Conservation (phyloP, 2,113 vertebrate genomes). For the Oryzias javanicus region DNA sequence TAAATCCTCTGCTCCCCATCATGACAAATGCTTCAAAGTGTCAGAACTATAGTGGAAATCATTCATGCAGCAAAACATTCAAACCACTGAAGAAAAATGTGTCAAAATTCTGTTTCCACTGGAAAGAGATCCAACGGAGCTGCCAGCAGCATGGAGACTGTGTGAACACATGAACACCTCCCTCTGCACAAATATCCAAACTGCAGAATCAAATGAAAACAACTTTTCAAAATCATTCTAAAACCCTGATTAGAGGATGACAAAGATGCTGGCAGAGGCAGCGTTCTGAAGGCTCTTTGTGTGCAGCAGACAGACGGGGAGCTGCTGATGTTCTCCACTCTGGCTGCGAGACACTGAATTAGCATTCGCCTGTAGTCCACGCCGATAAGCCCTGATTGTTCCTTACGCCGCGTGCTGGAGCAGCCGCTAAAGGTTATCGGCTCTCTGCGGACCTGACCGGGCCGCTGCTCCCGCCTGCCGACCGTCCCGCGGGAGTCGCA, state of each 20-base stretch:
- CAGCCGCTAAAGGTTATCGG: conserved; percentile 70
- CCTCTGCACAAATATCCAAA: no score
- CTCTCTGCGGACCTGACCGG: conserved; percentile 61
- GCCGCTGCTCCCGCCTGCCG: conserved; percentile 48
- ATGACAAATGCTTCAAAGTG: no score
- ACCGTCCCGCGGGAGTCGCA: conserved; percentile 37
- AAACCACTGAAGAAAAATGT: no score
- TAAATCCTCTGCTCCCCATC: no score
- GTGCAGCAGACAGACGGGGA: conserved; percentile 13
- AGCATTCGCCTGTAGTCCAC: conserved; percentile 60
- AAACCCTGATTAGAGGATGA: conserved; percentile 21
- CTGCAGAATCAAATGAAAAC: not conserved
- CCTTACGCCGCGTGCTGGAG: conserved; percentile 63
- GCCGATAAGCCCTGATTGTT: conserved; percentile 73
- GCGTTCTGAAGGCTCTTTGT: conserved; percentile 28
- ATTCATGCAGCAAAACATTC: no score
- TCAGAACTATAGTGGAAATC: no score
- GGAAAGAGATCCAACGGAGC: no score
- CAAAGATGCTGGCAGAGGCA: conserved; percentile 22
- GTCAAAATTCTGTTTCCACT: no score
- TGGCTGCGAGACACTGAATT: conserved; percentile 57
- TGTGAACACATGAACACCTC: no score
- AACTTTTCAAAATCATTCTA: conserved; percentile 4
- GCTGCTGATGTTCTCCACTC: conserved; percentile 23
- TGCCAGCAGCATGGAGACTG: no score